Percentiles rank a stretch among this genome's conserved stretches.
These are phyloP conservation scores for Tapera naevia DNA, from an alignment of 2,797 vertebrate species.

Conservation along the genomic window DNA sequence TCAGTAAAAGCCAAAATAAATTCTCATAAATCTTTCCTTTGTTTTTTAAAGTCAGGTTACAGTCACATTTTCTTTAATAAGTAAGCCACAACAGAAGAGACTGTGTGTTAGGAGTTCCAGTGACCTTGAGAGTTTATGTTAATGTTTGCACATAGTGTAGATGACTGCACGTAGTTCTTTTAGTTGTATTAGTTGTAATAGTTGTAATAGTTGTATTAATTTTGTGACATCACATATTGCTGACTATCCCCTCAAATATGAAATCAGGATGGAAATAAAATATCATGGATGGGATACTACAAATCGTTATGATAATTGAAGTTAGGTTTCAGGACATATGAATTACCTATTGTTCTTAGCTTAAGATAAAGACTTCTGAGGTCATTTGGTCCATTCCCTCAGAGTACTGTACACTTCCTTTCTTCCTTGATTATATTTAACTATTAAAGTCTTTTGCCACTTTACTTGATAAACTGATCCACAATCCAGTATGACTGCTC, in stretches of 20 bases:
- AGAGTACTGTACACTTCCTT: background rate
- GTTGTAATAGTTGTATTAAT: background rate
- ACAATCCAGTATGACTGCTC: background rate
- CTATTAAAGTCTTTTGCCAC: background rate
- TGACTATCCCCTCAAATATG: background rate
- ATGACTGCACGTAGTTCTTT: background rate
- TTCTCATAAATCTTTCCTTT: background rate
- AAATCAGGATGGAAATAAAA: constrained; percentile 3
- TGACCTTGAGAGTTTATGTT: background rate
- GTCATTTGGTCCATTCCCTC: background rate
- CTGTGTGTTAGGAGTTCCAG: background rate
- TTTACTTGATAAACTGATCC: background rate
- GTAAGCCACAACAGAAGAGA: background rate
- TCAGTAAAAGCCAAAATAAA: background rate
- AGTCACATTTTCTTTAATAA: background rate
- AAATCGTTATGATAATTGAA: background rate
- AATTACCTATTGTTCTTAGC: background rate
- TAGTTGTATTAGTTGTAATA: background rate
- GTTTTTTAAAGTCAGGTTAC: background rate
- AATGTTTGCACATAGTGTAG: background rate
- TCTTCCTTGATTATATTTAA: background rate
- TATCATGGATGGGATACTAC: background rate
- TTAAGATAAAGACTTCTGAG: background rate
- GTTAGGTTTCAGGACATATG: background rate
- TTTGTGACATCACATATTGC: background rate